Evolutionary conservation across 2,888 invertebrate genomes (phyloP), one percentile per base, ranked within the genome.

Genomic region (Rhodophaea formosa): DNA sequence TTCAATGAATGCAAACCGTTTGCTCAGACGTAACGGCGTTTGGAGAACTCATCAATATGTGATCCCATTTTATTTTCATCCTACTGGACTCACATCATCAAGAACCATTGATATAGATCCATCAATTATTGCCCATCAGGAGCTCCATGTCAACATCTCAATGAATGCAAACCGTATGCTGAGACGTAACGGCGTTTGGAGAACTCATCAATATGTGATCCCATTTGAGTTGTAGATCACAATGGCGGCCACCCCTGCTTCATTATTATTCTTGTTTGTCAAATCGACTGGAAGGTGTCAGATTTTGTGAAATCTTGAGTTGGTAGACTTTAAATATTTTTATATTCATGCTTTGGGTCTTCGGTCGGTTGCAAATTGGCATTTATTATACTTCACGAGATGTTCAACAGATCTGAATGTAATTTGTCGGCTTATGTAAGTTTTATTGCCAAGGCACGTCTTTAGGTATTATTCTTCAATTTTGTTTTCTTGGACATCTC

Each of bases 191-290:
- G 66, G 66, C 55, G 68, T 76, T 76, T 76, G 72, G 74, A 79
- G 77, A 79, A 72, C 77, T 82, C 82, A 81, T 85, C 79, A 80
- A 84, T 85, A 85, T 80, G 75, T 79, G 80, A 84, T 82, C 70
- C 62, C 56, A 79, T 86, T 79, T 84, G 84, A 64, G 61, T 80
- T 84, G 81, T 67, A 82, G 79, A 84, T 84, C 73, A 62, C 62
- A 64, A 62, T 74, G 67, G 64, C 54, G 58, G 58, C 53, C 45
- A 53, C 45, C 58, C 46, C 14, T 43, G 32, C 12, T 16, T 51
- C 51, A 35, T 51, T 35, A 32, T 1, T 45, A 45, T 45, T 32
- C 45, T 17, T 45, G 54, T 35, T 55, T 44, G 53, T 53, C 53
- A 45, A 45, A 55, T 55, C 54, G 16, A 45, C 35, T 51, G 17